A percentile compares a stretch with the other conserved stretches of the same genome.
phyloP scores from a whole-genome alignment of 1,140 invertebrate genomes.

The Drosophila persimilis region DNA sequence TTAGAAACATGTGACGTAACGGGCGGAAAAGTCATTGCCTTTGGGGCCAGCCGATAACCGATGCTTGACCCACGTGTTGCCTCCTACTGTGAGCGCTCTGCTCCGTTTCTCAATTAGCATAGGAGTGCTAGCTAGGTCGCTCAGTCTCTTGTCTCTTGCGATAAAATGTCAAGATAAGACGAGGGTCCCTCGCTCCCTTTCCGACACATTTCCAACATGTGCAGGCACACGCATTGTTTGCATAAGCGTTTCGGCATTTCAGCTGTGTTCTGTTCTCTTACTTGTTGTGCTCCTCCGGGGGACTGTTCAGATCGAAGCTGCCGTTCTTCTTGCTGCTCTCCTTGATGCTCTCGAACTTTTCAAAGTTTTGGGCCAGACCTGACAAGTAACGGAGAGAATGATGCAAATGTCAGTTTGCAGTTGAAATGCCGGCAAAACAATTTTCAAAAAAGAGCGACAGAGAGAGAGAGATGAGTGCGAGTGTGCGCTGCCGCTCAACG shows the following conservation, averaged over 20 bases:
- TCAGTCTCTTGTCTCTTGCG: conserved; percentile 9
- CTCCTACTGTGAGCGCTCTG: conserved; percentile 19
- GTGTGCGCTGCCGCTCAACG: conserved; percentile 30
- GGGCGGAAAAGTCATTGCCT: conserved; percentile 39
- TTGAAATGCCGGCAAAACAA: conserved; percentile 69
- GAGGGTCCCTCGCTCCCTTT: conserved; percentile 27
- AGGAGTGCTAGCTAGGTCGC: conserved; percentile 48
- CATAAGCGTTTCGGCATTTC: conserved; percentile 27
- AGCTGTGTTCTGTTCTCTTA: conserved; percentile 37
- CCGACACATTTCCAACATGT: conserved; percentile 39
- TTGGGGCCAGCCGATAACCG: conserved; percentile 59
- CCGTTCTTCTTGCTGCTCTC: conserved; percentile 69
- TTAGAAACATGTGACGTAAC: conserved; percentile 48
- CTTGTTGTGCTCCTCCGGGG: conserved; percentile 76
- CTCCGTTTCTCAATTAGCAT: conserved; percentile 59
- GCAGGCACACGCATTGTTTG: conserved; percentile 18
- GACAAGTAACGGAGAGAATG: conserved; percentile 32
- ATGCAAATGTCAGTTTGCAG: conserved; percentile 45
- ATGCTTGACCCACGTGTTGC: conserved; percentile 65
- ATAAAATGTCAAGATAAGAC: conserved; percentile 61
- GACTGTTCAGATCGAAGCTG: conserved; percentile 75
- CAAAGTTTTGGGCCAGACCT: conserved; percentile 84
- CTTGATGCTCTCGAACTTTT: conserved; percentile 82
- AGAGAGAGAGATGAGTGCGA: conserved; percentile 11
- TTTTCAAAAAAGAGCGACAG: conserved; percentile 25